Percentiles rank a stretch among this genome's conserved stretches.
Evolutionary conservation across 30 jellyfish, hydroid and myxozoan species (phyloP).

Genomic region (Mastigias papua): DNA sequence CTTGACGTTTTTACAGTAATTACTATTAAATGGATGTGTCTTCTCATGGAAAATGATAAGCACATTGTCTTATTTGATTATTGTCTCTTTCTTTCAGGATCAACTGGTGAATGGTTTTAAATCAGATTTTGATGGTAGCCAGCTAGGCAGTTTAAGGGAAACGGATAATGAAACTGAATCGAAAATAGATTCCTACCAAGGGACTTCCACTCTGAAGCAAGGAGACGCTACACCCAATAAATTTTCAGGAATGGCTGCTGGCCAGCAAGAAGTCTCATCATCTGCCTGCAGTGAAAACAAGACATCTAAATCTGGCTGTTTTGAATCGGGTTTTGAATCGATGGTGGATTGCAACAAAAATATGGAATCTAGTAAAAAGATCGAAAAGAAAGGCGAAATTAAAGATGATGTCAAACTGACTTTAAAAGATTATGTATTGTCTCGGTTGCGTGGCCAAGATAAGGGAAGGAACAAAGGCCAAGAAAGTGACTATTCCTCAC

Average conservation of each 20-base stretch:
- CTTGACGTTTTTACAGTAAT: no score
- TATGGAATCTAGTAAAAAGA: conserved; percentile 5
- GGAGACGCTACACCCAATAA: conserved; percentile 37
- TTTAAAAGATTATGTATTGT: conserved; percentile 63
- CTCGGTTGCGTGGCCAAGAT: conserved; percentile 71
- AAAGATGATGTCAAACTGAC: conserved; percentile 62
- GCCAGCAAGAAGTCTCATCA: conserved; percentile 20
- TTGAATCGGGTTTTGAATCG: conserved; percentile 16
- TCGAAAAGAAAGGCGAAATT: conserved; percentile 33
- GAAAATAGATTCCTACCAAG: conserved; percentile 14
- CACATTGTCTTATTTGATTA: background rate
- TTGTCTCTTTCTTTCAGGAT: conserved; percentile 1
- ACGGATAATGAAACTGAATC: conserved; percentile 38
- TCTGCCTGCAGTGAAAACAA: background rate
- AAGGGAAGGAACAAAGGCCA: conserved; percentile 17
- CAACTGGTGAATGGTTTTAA: conserved; percentile 26
- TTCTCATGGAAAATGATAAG: background rate
- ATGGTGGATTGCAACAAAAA: conserved; percentile 46
- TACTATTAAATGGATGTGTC: no score
- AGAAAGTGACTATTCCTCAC: conserved; percentile 44
- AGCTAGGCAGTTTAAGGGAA: conserved; percentile 41
- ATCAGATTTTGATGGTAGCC: conserved; percentile 8
- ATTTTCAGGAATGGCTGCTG: background rate
- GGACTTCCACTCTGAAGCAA: background rate
- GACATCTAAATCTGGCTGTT: background rate